Percentiles rank a stretch among this genome's conserved stretches.
These are phyloP conservation scores for Aplocera efformata DNA, from an alignment of 2,888 invertebrate genomes.

Conservation along the genomic window DNA sequence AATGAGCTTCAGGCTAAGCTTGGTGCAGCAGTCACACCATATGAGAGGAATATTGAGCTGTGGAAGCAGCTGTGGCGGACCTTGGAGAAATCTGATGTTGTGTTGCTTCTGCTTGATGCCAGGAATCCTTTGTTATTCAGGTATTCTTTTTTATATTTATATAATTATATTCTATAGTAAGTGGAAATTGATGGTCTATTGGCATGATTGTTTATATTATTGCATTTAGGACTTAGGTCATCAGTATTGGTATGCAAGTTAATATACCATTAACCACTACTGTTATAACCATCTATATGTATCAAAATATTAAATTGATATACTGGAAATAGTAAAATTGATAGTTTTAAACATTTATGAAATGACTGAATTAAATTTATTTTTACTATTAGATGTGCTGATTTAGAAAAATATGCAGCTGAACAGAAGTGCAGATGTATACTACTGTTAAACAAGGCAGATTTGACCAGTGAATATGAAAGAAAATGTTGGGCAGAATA, in stretches of 20 bases:
- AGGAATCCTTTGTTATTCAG: slow-evolving; percentile 95
- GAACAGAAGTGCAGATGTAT: slow-evolving; percentile 82
- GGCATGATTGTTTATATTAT: too few relatives aligned
- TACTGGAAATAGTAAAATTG: too few relatives aligned
- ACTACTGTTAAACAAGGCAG: slow-evolving; percentile 97
- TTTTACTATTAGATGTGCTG: slow-evolving; percentile 92
- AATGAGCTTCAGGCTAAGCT: slow-evolving; percentile 88
- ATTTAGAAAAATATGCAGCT: slow-evolving; percentile 85
- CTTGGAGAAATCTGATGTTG: slow-evolving; percentile 96
- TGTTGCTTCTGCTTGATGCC: slow-evolving; percentile 97
- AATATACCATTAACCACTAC: too few relatives aligned
- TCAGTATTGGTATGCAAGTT: too few relatives aligned
- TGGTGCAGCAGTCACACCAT: slow-evolving; percentile 94
- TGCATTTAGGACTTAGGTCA: too few relatives aligned
- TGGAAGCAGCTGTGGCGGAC: slow-evolving; percentile 99
- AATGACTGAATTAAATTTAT: too few relatives aligned
- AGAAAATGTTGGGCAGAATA: slow-evolving; percentile 92
- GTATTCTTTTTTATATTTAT: neutral
- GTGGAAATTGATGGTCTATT: too few relatives aligned
- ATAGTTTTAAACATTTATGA: too few relatives aligned
- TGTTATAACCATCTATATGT: too few relatives aligned
- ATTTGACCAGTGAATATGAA: slow-evolving; percentile 90
- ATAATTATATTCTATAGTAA: neutral
- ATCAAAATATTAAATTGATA: too few relatives aligned
- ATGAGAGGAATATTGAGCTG: slow-evolving; percentile 98